Evolutionary conservation across 2,888 invertebrate species (phyloP).

Genomic region (Tiliacea aurago): DNA sequence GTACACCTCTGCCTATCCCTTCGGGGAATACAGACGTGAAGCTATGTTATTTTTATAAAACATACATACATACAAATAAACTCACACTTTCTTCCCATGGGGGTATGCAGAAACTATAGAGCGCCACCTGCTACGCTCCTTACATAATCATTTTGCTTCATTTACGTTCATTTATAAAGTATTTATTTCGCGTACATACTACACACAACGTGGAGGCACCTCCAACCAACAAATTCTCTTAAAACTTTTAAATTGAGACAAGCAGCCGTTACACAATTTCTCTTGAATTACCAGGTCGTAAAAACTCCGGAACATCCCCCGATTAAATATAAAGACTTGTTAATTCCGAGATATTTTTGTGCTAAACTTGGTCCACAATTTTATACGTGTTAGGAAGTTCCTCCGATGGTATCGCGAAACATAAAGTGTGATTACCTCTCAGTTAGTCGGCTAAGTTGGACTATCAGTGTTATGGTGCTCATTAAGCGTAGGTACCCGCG

Average conservation of each 20-base stretch:
- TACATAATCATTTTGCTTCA: too few relatives aligned
- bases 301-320: slow-evolving; percentile 57
- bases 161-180: slow-evolving; percentile 18
- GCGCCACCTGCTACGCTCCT: too few relatives aligned
- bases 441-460: slow-evolving; percentile 56
- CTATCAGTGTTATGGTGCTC: slow-evolving; percentile 59
- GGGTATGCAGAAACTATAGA: too few relatives aligned
- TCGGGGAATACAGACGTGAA: too few relatives aligned
- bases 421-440: slow-evolving; percentile 61
- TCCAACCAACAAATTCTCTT: slow-evolving; percentile 44
- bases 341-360: slow-evolving; percentile 62
- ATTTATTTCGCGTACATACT: slow-evolving; percentile 37
- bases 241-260: slow-evolving; percentile 62
- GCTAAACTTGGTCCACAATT: slow-evolving; percentile 47
- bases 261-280: slow-evolving; percentile 63
- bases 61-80: too few relatives aligned
- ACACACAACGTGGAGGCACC: slow-evolving; percentile 35
- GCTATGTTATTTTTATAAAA: too few relatives aligned
- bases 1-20: too few relatives aligned
- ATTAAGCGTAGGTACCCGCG: slow-evolving; percentile 53
- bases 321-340: slow-evolving; percentile 64
- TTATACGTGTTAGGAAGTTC: slow-evolving; percentile 59
- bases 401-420: slow-evolving; percentile 59
- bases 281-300: slow-evolving; percentile 61
- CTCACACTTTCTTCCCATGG: too few relatives aligned